A percentile compares a stretch with the other conserved stretches of the same genome.
Conservation (phyloP, 2,888 invertebrate genomes). For the Adela reaumurella region DNA sequence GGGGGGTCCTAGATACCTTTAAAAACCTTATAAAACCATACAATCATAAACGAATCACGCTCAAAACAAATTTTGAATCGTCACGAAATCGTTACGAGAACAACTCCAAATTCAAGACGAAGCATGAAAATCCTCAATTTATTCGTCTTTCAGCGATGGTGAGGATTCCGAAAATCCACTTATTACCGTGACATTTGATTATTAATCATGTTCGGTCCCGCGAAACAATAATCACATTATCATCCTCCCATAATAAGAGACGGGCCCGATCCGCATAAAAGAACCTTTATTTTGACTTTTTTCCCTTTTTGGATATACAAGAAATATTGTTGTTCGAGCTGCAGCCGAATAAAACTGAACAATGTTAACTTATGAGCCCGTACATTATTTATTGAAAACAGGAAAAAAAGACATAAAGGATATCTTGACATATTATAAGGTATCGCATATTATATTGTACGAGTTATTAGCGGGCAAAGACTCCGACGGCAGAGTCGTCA, state of each 20-base stretch:
- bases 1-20: too few relatives aligned
- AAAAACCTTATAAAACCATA: too few relatives aligned
- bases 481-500: too few relatives aligned
- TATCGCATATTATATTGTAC: constrained; percentile 29
- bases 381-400: constrained; percentile 49
- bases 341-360: constrained; percentile 40
- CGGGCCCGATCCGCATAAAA: constrained; percentile 49
- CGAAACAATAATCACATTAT: constrained; percentile 57
- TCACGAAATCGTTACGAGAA: too few relatives aligned
- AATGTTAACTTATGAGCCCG: constrained; percentile 50
- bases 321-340: constrained; percentile 40
- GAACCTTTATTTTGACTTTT: constrained; percentile 37
- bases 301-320: constrained; percentile 24
- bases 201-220: constrained; percentile 45
- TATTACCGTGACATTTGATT: constrained; percentile 45
- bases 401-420: constrained; percentile 35
- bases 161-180: constrained; percentile 26
- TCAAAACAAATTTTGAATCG: too few relatives aligned
- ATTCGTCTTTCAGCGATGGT: constrained; percentile 1
- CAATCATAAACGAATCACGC: too few relatives aligned
- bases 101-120: too few relatives aligned
- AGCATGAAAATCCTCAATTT: background rate
- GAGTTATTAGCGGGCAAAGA: too few relatives aligned
- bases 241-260: constrained; percentile 53
- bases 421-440: constrained; percentile 50